phyloP scores from a whole-genome alignment of 2,888 invertebrate species.

The Bombylius discolor region DNA sequence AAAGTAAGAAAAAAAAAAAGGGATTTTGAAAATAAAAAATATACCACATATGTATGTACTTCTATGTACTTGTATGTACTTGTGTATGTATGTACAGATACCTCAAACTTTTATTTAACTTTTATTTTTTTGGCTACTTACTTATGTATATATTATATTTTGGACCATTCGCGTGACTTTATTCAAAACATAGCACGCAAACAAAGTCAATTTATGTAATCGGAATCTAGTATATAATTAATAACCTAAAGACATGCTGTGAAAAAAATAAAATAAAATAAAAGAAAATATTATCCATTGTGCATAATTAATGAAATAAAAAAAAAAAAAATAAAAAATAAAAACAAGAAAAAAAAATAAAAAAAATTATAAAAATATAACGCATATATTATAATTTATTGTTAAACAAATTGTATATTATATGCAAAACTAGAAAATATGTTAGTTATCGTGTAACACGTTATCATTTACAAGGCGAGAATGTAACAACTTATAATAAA shows the following conservation, averaged over 20 bases:
- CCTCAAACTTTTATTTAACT: no score
- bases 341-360: not conserved
- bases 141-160: not conserved
- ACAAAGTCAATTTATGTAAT: constrained; percentile 7
- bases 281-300: not conserved
- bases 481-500: no score
- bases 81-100: no score
- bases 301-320: not conserved
- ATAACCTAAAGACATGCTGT: constrained; percentile 11
- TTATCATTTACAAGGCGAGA: no score
- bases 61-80: no score
- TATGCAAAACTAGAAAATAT: no score
- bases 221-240: constrained; percentile 8
- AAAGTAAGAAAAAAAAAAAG: no score
- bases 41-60: no score
- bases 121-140: not conserved
- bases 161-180: not conserved
- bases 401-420: no score
- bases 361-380: not conserved
- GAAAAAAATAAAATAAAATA: constrained; percentile 2
- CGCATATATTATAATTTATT: no score
- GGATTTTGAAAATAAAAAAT: no score
- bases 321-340: not conserved
- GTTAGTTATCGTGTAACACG: no score
- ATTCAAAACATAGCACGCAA: constrained; percentile 8